Evolutionary conservation across 1,140 invertebrate species (phyloP), one percentile per base, ranked within the genome.

Genomic region (Drosophila punjabiensis): DNA sequence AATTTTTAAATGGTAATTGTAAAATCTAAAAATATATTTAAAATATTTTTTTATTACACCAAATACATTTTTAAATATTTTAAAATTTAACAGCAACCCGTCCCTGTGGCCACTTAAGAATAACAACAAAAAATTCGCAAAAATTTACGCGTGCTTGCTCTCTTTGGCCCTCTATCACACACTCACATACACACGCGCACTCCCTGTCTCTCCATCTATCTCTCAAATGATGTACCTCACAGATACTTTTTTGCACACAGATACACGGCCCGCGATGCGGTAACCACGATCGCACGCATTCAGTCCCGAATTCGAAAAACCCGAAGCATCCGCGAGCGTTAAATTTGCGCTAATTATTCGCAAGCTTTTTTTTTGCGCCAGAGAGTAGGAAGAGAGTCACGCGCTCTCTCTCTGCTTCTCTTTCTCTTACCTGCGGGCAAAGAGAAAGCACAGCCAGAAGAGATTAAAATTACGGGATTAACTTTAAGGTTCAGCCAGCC

Each of bases 271-370:
- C 14, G 64, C 37, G 43, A 79, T 79, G 75, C 66, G 66, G 76
- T 71, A 79, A 79, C 76, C 60, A 55, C 81, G 84, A 89, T 89
- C 84, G 77, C 69, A 88, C 85, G 85, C 85, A 85, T 48, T 73
- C 68, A 64, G 69, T 37, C 64, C 71, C 86, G 80, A 78, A 78
- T 56, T 68, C 62, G 47, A 47, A 70, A 68, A 52, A 62, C 37
- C 69, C 71, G 55, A 74, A 73, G 67, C 67, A 74, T 60, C 56
- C 67, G 68, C 78, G 82, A 78, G 85, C 85, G 86, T 82, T 88
- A 79, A 85, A 85, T 89, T 81, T 79, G 86, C 85, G 86, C 85
- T 90, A 89, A 89, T 89, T 90, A 89, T 89, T 89, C 70, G 85
- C 86, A 79, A 90, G 82, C 79, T 85, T 85, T 75, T 86, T 63